Evolutionary conservation across 2,113 vertebrate species (phyloP), one percentile per base, ranked within the genome.

Genomic region (Caretta caretta): DNA sequence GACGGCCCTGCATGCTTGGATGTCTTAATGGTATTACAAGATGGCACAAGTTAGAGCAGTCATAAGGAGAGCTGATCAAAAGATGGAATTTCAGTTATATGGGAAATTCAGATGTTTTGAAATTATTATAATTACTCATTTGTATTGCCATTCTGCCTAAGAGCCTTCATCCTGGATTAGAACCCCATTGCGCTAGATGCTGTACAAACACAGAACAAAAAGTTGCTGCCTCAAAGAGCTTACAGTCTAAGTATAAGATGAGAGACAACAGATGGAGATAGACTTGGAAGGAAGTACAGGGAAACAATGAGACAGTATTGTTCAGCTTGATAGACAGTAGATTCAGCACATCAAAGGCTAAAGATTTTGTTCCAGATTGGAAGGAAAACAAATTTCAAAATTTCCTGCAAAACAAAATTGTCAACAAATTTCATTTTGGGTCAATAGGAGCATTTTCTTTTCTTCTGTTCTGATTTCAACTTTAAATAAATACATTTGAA

Each of bases 41-140:
- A 96, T 96, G 93, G 84, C 90, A 93, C 94, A 97, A 57, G 92
- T 92, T 81, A 83, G 25, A 95, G 50, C 46, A 94, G 29, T 87
- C 87, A 35, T 72, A 31, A 25, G 2, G 79, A 83, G 27, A 0
- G 2, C 79, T 92, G 91, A 48, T 90, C 96, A 87, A 90, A 86
- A 86, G 13, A 93, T 90, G 80, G 69, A 93, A 88, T 96, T 94
- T 87, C 92, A 31, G 49, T 95, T 87, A 69, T 92, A 59, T 59
- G 85, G 69, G 51, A 93, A 92, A 93, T 0, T 8, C 86, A 51
- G 89, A 7, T 76, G 22, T 94, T 96, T 93, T 59, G 94, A 93
- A 92, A 88, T 88, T 13, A 69, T 69, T n/a, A 69, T 57, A 57
- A 57, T 69, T 69, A n/a, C 62, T 69, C 17, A 19, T n/a, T 35